Evolutionary conservation across 2,113 vertebrate species (phyloP), one percentile per base, ranked within the genome.

Genomic region (Cebus imitator): DNA sequence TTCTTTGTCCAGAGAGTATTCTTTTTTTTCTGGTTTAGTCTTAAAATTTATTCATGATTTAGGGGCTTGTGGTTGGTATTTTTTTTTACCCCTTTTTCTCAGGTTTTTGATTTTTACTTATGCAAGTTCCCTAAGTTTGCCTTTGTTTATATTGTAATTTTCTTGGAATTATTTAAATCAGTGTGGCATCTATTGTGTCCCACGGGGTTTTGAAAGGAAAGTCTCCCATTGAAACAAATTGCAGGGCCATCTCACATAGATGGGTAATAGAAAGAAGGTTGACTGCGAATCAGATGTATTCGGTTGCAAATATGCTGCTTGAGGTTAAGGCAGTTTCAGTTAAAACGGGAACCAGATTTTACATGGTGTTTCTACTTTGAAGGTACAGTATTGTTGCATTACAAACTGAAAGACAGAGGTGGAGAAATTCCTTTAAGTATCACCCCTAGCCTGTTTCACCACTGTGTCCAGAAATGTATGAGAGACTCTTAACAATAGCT

Each of bases 281-380:
- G 93, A 91, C 70, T 94, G 76, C 3, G 17, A 98, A 89, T 97
- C 84, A 95, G 68, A 80, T 95, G 45, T 64, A 81, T 97, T 97
- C 76, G 90, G n/a, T 95, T 92, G 75, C 80, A 93, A 57, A 90
- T 94, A 84, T 68, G 80, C 84, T 94, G 66, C 76, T 78, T 87
- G 96, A 70, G 55, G 57, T 83, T 92, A 83, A 96, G 73, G 95
- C 87, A 94, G 73, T 89, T 52, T 89, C 68, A 82, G 93, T 95
- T 98, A 91, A 97, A 91, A 97, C n/a, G 50, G 94, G 87, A 94
- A 96, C 91, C 91, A 97, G 90, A 96, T 93, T 96, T 95, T 90
- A 75, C 10, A 5, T 84, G 96, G 37, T 80, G 72, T 97, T 96
- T 97, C 96, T 96, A 35, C 93, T 96, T 95, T 88, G 96, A 95